A percentile compares a stretch with the other conserved stretches of the same genome.
Evolutionary conservation across 2,113 vertebrate species (phyloP).

Genomic region (Promerops cafer): DNA sequence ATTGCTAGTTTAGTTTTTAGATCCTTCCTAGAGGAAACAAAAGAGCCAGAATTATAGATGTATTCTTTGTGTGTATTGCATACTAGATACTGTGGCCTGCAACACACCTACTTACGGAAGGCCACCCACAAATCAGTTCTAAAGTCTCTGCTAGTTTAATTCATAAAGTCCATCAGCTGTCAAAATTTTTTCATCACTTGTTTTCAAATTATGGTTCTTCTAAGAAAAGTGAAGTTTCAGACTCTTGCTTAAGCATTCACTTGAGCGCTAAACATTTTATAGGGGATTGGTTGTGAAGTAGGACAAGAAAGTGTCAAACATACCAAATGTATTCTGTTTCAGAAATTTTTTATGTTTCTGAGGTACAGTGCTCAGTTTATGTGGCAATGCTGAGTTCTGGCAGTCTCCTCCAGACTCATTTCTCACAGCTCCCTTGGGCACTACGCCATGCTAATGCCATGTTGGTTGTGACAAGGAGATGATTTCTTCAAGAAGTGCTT

Average conservation of each 20-base stretch:
- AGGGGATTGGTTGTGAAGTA: background rate
- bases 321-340: background rate
- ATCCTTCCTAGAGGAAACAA: background rate
- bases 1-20: background rate
- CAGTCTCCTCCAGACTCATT: background rate
- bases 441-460: background rate
- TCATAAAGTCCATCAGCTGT: background rate
- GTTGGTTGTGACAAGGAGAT: background rate
- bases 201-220: background rate
- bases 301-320: background rate
- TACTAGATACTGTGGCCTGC: background rate
- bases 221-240: background rate
- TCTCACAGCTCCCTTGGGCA: background rate
- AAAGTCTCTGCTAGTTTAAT: background rate
- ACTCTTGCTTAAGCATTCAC: background rate
- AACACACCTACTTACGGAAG: background rate
- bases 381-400: background rate
- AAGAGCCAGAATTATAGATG: background rate
- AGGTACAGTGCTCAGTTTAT: background rate
- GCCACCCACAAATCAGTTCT: background rate
- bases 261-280: background rate
- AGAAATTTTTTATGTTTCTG: background rate
- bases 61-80: background rate
- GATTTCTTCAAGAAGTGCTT: background rate
- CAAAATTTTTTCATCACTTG: background rate